phyloP scores from a whole-genome alignment of 1,140 invertebrate species.

The Lasioglossum baleicum region DNA sequence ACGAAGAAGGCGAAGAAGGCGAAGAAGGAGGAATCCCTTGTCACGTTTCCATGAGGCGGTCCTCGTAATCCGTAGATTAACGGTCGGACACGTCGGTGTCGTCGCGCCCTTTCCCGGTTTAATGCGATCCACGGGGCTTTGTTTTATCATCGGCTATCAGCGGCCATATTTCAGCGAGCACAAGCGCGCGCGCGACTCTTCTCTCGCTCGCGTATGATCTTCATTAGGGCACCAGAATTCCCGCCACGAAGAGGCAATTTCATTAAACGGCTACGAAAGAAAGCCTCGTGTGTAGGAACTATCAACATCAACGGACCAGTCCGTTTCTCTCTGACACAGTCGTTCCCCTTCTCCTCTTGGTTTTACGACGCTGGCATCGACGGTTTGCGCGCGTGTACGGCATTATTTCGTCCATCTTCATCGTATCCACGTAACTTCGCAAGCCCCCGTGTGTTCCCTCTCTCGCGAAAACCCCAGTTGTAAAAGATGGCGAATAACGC shows the following conservation, averaged over 20 bases:
- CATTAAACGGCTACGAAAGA: slow-evolving; percentile 58
- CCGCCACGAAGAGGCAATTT: slow-evolving; percentile 61
- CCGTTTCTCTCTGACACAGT: slow-evolving; percentile 52
- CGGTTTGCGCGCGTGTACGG: slow-evolving; percentile 66
- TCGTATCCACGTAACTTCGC: slow-evolving; percentile 44
- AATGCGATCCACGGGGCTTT: slow-evolving; percentile 32
- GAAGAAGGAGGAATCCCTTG: slow-evolving; percentile 4
- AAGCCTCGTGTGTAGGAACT: slow-evolving; percentile 62
- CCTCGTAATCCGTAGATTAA: slow-evolving; percentile 42
- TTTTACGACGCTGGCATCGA: slow-evolving; percentile 65
- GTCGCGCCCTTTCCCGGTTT: not conserved
- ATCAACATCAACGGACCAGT: slow-evolving; percentile 70
- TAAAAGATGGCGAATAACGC: slow-evolving; percentile 69
- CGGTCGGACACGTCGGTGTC: slow-evolving; percentile 33
- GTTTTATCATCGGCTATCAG: slow-evolving; percentile 48
- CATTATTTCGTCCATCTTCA: slow-evolving; percentile 69
- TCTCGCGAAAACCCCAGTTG: slow-evolving; percentile 36
- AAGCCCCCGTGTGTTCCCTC: slow-evolving; percentile 24
- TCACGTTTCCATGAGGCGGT: slow-evolving; percentile 23
- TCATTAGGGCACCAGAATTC: slow-evolving; percentile 69
- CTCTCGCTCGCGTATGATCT: slow-evolving; percentile 56
- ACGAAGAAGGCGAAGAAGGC: no score
- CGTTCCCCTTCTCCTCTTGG: slow-evolving; percentile 49
- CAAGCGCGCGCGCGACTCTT: not conserved
- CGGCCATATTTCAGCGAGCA: slow-evolving; percentile 22